Percentiles rank a stretch among this genome's conserved stretches.
Conservation (phyloP, 1,140 invertebrate genomes). For the Cydia pomonella region DNA sequence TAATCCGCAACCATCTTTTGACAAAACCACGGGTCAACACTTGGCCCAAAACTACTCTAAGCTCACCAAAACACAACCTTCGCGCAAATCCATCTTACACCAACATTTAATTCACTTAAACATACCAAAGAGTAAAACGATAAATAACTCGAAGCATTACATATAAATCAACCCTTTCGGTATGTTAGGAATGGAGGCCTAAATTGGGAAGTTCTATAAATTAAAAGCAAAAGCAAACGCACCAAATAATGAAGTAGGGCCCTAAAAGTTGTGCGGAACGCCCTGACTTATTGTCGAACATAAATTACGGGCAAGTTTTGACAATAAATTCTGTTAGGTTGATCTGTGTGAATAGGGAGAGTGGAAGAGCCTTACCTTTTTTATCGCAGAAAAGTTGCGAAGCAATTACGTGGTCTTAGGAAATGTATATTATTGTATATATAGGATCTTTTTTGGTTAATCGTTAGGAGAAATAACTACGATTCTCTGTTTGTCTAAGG, state of each 20-base stretch:
- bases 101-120: conserved; percentile 21
- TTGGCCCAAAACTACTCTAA: not conserved
- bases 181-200: conserved; percentile 42
- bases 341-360: conserved; percentile 34
- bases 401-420: not conserved
- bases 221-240: conserved; percentile 60
- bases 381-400: not conserved
- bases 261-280: conserved; percentile 52
- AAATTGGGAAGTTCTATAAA: conserved; percentile 58
- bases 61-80: not conserved
- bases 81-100: not conserved
- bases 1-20: not conserved
- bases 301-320: conserved; percentile 62
- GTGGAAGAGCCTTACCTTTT: conserved; percentile 9
- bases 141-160: conserved; percentile 37
- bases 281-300: conserved; percentile 61
- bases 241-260: conserved; percentile 64
- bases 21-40: not conserved
- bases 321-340: conserved; percentile 51
- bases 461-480: no score
- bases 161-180: conserved; percentile 51
- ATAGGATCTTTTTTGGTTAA: no score
- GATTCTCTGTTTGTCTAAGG: no score
- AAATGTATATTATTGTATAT: not conserved
- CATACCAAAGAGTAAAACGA: conserved; percentile 30